Percentiles rank a stretch among this genome's conserved stretches.
phyloP scores from a whole-genome alignment of 2,113 vertebrate genomes.

The Scopus umbretta region DNA sequence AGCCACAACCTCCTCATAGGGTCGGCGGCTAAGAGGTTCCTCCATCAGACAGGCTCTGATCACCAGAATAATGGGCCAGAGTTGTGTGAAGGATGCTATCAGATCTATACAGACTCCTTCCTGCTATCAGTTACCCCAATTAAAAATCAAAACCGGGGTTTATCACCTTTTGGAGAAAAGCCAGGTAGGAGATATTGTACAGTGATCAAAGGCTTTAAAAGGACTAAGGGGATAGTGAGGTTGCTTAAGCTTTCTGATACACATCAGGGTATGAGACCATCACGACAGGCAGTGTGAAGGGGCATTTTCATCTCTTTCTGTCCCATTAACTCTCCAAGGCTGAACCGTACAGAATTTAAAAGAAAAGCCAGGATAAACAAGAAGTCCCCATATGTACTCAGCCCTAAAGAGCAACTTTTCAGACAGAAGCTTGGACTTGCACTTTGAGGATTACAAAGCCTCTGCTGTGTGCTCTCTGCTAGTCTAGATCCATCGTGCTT shows the following conservation, averaged over 20 bases:
- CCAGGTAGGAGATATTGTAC: constrained; percentile 6
- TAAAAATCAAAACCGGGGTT: constrained; percentile 33
- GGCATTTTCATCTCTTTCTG: constrained; percentile 41
- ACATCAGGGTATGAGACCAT: background rate
- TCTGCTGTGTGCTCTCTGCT: background rate
- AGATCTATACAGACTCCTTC: background rate
- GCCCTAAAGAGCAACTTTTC: constrained; percentile 20
- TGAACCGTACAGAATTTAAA: background rate
- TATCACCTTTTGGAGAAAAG: constrained; percentile 31
- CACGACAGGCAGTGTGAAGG: background rate
- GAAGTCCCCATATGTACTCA: background rate
- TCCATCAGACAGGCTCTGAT: background rate
- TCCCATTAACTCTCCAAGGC: constrained; percentile 24
- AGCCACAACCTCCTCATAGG: background rate
- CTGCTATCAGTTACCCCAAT: constrained; percentile 10
- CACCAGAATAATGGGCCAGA: background rate
- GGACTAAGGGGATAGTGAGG: constrained; percentile 9
- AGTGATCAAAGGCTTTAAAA: constrained; percentile 31
- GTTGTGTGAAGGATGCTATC: background rate
- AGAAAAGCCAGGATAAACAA: constrained; percentile 41
- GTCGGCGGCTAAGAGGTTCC: background rate
- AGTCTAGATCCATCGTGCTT: background rate
- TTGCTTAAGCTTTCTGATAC: constrained; percentile 3
- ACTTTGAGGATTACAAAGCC: constrained; percentile 42
- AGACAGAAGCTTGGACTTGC: constrained; percentile 1